Evolutionary conservation across 2,113 vertebrate genomes (phyloP), one percentile per base, ranked within the genome.

Genomic region (Xiphophorus hellerii): DNA sequence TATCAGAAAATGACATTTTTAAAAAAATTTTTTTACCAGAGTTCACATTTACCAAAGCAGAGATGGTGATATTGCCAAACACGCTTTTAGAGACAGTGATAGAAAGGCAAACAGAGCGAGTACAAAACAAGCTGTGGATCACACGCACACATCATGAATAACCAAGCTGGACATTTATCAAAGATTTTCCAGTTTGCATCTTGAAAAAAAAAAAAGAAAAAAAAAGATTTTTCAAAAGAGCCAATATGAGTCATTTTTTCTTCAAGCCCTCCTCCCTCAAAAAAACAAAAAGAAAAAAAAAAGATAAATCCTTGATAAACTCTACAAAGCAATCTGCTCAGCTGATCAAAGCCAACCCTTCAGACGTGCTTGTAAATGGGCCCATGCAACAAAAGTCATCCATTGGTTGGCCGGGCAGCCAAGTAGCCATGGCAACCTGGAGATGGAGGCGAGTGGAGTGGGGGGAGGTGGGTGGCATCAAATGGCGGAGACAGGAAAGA

Each of bases 371-470:
- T 81, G 78, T 88, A 67, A 28, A 67, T 75, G 77, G 87, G 84
- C 87, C 85, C 92, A 93, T 92, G 93, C 93, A 92, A 81, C 84
- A 58, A 74, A 62, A 85, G 81, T 73, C 87, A 84, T 86, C 86
- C 84, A 89, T 81, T 86, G 86, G 91, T 84, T 87, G 87, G 80
- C 81, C 77, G 80, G 90, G 69, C 88, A 82, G 86, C 78, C 39
- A 20, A 58, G 93, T 94, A 88, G 93, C 93, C 91, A 93, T 93
- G 88, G 92, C 89, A 93, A 93, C 93, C 81, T 77, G 71, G 82
- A 82, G 84, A 88, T 86, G 89, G 90, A 88, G 87, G 91, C 81
- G 48, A 86, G 86, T 80, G 81, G 78, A 76, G 87, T 66, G 83
- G 87, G 80, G 80, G 74, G 73, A 72, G 87, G 88, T 65, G 78